Base-by-base conservation (phyloP, 2,797 vertebrate genomes). In the Danio aesculapii region DNA sequence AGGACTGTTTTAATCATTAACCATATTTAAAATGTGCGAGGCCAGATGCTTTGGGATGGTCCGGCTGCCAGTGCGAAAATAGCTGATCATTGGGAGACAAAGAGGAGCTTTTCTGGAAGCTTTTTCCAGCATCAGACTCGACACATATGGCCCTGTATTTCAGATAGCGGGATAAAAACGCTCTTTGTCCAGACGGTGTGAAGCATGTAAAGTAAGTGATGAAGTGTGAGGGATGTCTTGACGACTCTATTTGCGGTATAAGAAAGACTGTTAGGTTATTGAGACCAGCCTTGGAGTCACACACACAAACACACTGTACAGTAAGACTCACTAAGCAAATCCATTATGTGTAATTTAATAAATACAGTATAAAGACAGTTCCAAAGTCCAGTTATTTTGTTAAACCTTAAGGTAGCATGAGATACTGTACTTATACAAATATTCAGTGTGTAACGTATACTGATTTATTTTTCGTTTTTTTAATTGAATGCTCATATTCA, bases 1-100 rank as follows among this genome's bases (percentile, higher is more conserved):
- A 63, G 1, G 59, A 61, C 75, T 83, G 82, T 84, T 74, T 58
- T 49, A 47, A 16, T 79, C 55, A 68, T 62, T 59, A 77, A 72
- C 58, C 50, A 53, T 62, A 71, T 81, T 75, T 73, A 76, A 86
- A 86, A 85, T 83, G 80, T 75, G 82, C 84, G 62, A 64, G 76
- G 49, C 79, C 70, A 86, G 80, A 87, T 83, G 76, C 67, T 76
- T 58, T 49, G 39, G 44, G 67, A 76, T 14, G 59, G 74, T 63
- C 80, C 79, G 59, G 74, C 58, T 16, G 16, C 53, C 49, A 69
- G 63, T 39, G 43, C 81, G 53, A 63, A 83, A 81, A 88, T 83
- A 81, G 67, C 75, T 69, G 50, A 61, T 55, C 64, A 63, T 53
- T 43, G 46, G 67, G 43, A 75, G 62, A 83, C 77, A 84, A 86